Conservation (phyloP, 2,113 vertebrate species). For the Daphoenositta chrysoptera region DNA sequence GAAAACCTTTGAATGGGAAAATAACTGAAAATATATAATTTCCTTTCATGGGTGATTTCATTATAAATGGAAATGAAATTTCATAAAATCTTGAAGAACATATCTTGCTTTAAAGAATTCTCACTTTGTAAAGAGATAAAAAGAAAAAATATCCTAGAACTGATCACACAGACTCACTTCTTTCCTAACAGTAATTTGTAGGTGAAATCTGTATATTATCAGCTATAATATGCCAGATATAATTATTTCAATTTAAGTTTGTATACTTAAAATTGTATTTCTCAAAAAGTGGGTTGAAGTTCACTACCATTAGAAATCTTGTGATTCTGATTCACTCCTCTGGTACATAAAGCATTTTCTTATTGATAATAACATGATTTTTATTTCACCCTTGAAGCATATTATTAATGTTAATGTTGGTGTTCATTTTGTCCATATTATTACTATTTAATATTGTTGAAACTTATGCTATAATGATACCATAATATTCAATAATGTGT, state of each 20-base stretch:
- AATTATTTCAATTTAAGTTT: background rate
- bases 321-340: background rate
- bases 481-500: background rate
- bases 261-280: background rate
- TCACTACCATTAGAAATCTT: background rate
- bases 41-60: background rate
- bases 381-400: background rate
- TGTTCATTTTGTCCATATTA: background rate
- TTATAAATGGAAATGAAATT: background rate
- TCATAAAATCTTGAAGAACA: background rate
- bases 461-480: background rate
- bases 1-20: background rate
- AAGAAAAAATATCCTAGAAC: background rate
- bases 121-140: background rate
- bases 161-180: background rate
- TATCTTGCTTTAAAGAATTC: background rate
- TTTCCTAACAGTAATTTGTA: conserved; percentile 16
- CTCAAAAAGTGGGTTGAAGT: background rate
- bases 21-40: background rate
- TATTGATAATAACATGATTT: background rate
- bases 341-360: background rate
- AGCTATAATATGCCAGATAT: background rate
- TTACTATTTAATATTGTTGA: background rate
- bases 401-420: background rate
- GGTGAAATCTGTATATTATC: background rate